phyloP scores from a whole-genome alignment of 2,113 vertebrate genomes.

The Delphinapterus leucas region DNA sequence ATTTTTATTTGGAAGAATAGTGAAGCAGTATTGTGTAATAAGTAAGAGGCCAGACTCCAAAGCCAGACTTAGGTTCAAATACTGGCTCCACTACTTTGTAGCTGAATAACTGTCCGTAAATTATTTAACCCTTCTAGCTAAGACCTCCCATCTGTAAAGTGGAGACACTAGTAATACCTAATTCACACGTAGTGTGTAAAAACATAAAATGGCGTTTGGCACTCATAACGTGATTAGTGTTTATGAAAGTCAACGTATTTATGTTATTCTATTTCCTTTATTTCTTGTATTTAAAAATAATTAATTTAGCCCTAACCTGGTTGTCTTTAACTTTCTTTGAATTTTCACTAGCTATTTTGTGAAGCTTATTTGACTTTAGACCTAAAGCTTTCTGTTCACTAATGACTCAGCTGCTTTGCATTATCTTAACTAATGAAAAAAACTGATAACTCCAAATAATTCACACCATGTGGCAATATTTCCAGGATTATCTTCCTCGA shows the following conservation, averaged over 20 bases:
- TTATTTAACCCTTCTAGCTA: neutral
- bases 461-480: neutral
- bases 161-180: neutral
- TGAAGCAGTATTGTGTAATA: neutral
- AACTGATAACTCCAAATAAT: neutral
- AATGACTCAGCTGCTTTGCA: neutral
- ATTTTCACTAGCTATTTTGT: neutral
- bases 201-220: neutral
- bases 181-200: neutral
- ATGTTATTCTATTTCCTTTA: neutral
- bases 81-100: neutral
- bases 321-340: neutral
- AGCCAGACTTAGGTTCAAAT: neutral
- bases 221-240: neutral
- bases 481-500: neutral
- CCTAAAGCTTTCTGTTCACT: neutral
- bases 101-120: neutral
- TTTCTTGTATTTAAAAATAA: slow-evolving; percentile 14
- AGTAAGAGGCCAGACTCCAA: neutral
- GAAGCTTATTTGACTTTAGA: neutral
- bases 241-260: neutral
- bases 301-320: neutral
- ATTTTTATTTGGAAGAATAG: neutral
- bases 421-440: neutral
- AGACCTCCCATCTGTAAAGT: neutral